phyloP scores from a whole-genome alignment of 1,140 invertebrate genomes.

The Drosophila tristis region DNA sequence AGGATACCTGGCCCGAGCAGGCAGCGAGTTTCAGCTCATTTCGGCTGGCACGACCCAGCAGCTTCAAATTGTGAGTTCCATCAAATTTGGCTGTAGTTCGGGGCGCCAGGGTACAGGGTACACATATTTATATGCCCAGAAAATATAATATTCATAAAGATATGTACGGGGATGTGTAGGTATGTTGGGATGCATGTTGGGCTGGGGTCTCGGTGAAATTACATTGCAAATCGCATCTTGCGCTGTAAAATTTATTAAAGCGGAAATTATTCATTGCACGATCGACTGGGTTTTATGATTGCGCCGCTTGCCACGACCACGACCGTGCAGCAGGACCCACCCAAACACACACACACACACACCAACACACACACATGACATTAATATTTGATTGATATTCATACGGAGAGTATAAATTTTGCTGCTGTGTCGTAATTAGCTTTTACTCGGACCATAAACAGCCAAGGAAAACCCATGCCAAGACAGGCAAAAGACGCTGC shows the following conservation, averaged over 20 bases:
- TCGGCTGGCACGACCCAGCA: too few relatives aligned
- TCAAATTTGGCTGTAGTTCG: too few relatives aligned
- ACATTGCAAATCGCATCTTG: constrained; percentile 77
- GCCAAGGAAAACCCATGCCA: background rate
- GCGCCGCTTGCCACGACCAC: constrained; percentile 17
- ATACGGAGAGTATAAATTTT: constrained; percentile 27
- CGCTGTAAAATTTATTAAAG: constrained; percentile 82
- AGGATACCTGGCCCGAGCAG: too few relatives aligned
- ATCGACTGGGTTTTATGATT: constrained; percentile 79
- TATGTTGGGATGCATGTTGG: constrained; percentile 4
- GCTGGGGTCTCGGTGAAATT: constrained; percentile 47
- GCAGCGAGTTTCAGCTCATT: too few relatives aligned
- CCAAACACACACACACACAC: background rate
- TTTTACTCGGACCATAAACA: constrained; percentile 34
- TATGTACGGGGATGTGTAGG: background rate
- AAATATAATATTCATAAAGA: constrained; percentile 1
- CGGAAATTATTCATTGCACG: constrained; percentile 84
- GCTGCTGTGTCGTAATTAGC: constrained; percentile 56
- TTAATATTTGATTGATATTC: constrained; percentile 31
- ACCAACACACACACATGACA: background rate
- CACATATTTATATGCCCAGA: background rate
- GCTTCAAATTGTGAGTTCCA: too few relatives aligned
- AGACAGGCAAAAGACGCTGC: background rate
- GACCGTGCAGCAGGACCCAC: constrained; percentile 1
- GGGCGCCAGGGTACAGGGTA: background rate